Evolutionary conservation across 2,113 vertebrate species (phyloP), one percentile per base, ranked within the genome.

Genomic region (Festucalex cinctus): DNA sequence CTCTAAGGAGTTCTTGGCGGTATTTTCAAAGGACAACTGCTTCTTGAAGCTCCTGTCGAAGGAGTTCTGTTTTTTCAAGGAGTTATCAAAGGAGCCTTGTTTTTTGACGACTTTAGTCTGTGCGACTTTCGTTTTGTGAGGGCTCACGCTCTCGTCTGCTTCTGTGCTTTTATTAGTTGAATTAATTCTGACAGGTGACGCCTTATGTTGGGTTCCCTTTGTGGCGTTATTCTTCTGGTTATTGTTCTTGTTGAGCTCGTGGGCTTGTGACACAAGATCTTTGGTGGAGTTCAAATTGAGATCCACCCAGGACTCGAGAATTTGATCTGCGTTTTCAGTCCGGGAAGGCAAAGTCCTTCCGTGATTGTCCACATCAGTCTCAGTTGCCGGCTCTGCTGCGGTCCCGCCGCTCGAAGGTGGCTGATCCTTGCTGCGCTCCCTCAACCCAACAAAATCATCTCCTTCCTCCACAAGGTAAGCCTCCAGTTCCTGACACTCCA

Each of bases 401-500:
- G 56, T 44, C 62, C 74, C 77, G 19, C 48, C 63, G 43, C 51
- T 16, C 0, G 71, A 54, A 19, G 66, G 51, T 1, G 43, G 41
- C 41, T 60, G 57, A 32, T 67, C 66, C 9, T 54, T 62, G 12
- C 71, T 69, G 24, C 41, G 56, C 6, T 81, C 77, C 17, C 19
- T 28, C n/a, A 85, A 67, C 17, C 84, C 85, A 0, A 83, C 82
- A 74, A 81, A 85, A 58, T 85, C 89, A 5, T 88, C 85, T 26
- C 75, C 90, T 0, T 91, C 88, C 20, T 85, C 85, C 0, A 86
- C 86, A 26, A 91, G 69, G 70, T 82, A 91, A 5, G 88, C 81
- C 68, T 92, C 91, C 66, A 92, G 72, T 73, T 92, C 92, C 78
- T 90, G 90, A 73, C 89, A 90, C 78, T 93, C 92, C 69, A 93